Percentiles rank a stretch among this genome's conserved stretches.
These are phyloP conservation scores for Hoplodrina ambigua DNA, from an alignment of 2,888 invertebrate genomes.

Conservation along the genomic window DNA sequence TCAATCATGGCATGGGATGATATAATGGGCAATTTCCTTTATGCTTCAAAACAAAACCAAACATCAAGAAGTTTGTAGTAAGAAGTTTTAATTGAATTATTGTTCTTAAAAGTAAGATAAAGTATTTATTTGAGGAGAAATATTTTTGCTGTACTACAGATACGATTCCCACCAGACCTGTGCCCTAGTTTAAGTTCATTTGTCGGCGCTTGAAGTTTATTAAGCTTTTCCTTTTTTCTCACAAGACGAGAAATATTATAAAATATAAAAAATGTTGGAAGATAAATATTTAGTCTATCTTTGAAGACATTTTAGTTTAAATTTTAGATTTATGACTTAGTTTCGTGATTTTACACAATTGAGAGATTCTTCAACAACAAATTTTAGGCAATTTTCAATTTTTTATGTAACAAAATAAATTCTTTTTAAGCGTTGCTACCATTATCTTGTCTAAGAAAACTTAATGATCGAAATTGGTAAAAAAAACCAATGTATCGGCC, in stretches of 20 bases:
- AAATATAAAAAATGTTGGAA: constrained; percentile 12
- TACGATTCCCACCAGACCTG: constrained; percentile 35
- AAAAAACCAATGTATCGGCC: no score
- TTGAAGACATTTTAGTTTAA: not conserved
- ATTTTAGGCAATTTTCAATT: not conserved
- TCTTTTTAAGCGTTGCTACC: not conserved
- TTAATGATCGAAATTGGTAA: no score
- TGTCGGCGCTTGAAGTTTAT: constrained; percentile 37
- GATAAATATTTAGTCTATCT: not conserved
- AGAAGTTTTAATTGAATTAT: constrained; percentile 43
- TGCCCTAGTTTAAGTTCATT: constrained; percentile 40
- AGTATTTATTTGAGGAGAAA: constrained; percentile 47
- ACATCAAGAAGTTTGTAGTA: constrained; percentile 11
- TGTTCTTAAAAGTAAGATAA: constrained; percentile 31
- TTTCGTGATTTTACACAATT: constrained; percentile 3
- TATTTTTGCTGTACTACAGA: constrained; percentile 20
- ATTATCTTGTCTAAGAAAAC: no score
- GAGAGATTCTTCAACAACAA: no score
- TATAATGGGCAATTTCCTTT: no score
- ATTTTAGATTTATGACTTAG: constrained; percentile 20
- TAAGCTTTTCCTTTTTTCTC: constrained; percentile 15
- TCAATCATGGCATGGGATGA: no score
- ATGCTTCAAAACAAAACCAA: constrained; percentile 10
- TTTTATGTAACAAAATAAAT: not conserved
- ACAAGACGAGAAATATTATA: constrained; percentile 5